These are phyloP conservation scores for Mactra quadrangularis DNA, from an alignment of 1,140 invertebrate species.

Conservation along the genomic window DNA sequence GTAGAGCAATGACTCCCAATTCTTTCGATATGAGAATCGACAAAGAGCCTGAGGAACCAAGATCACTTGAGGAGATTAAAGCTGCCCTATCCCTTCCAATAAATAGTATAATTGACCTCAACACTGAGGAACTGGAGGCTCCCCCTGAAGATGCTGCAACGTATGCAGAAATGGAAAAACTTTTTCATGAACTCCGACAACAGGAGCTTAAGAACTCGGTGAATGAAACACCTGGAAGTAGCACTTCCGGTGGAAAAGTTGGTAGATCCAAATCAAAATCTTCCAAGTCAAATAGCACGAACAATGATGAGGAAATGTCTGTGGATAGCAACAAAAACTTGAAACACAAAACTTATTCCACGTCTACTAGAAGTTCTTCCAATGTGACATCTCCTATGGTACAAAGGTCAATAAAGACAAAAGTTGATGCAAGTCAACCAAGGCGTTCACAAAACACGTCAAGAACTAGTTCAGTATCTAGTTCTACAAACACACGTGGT, in stretches of 20 bases:
- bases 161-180: constrained; percentile 77
- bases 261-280: constrained; percentile 37
- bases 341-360: constrained; percentile 55
- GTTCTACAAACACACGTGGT: background rate
- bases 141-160: constrained; percentile 79
- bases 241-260: constrained; percentile 3
- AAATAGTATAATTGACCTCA: constrained; percentile 64
- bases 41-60: constrained; percentile 66
- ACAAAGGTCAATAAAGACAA: constrained; percentile 22
- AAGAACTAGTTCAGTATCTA: constrained; percentile 38
- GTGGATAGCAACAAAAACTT: constrained; percentile 68
- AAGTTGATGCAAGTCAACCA: background rate
- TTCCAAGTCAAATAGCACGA: constrained; percentile 61
- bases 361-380: constrained; percentile 27
- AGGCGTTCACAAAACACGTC: background rate
- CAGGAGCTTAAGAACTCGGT: constrained; percentile 77
- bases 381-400: constrained; percentile 39
- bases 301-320: constrained; percentile 58
- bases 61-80: constrained; percentile 77
- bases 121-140: constrained; percentile 68
- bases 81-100: constrained; percentile 73
- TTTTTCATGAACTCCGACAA: constrained; percentile 76
- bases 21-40: constrained; percentile 63
- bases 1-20: constrained; percentile 74
- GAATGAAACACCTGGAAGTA: constrained; percentile 71